Evolutionary conservation across 1,140 invertebrate genomes (phyloP), one percentile per base, ranked within the genome.

Genomic region (Potamilus streckersoni): DNA sequence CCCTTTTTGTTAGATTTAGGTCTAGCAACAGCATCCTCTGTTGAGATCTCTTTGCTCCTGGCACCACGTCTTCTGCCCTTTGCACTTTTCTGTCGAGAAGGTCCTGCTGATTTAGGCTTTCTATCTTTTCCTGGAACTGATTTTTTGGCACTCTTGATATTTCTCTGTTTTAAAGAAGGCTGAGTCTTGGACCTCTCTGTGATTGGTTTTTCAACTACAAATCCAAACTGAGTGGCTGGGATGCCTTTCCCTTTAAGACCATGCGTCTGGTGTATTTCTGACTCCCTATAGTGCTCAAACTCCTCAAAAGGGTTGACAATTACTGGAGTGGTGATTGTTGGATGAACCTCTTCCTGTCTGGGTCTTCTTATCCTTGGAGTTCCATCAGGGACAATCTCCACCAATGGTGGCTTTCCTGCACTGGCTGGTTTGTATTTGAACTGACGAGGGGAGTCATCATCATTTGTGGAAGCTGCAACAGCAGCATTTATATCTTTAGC

Each of bases 281-380:
- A 56, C 49, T 67, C 57, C 15, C 73, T 68, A 27, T 79, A 76
- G 55, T 74, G 66, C 59, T 79, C 69, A 64, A 80, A 70, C 65
- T 84, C 79, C 74, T 86, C 86, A 83, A 84, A 87, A 23, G 86
- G 86, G 76, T 87, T 85, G 5, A 85, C 83, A 69, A 87, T 87
- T 15, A 87, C 73, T n/a, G 86, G 86, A 12, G 84, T 85, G 13
- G 75, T 79, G n/a, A 82, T 71, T 17, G 73, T 69, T n/a, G 71
- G 72, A 38, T 57, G 64, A 6, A 70, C 65, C 60, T 73, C 73
- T 16, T 70, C 65, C 64, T 68, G 76, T n/a, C 65, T 74, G 38
- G 62, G 76, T 62, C 76, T 80, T 62, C 70, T 69, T 16, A 72
- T 60, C 61, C 78, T 76, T 65, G 79, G 75, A 27, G 79, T 73